Percentiles rank a stretch among this genome's conserved stretches.
Evolutionary conservation across 1,140 invertebrate genomes (phyloP).

Genomic region (Reticulitermes speratus): DNA sequence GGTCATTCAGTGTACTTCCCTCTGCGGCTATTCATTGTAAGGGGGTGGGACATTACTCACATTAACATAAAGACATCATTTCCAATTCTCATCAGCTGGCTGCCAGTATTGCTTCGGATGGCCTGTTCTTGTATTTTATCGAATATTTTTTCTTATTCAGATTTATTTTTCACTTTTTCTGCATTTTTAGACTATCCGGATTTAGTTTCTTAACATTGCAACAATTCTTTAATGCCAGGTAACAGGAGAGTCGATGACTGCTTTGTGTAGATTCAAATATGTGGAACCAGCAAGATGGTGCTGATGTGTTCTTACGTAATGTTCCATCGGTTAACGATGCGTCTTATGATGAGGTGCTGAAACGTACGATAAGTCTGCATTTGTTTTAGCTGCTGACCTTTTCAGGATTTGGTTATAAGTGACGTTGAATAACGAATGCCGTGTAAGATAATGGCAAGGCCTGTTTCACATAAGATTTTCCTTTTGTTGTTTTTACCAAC

Average conservation of each 20-base stretch:
- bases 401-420: too few species aligned
- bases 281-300: background rate
- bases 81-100: constrained; percentile 16
- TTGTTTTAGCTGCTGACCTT: too few species aligned
- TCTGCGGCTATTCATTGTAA: background rate
- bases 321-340: background rate
- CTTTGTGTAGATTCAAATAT: background rate
- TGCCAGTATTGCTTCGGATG: background rate
- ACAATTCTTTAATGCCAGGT: background rate
- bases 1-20: constrained; percentile 17
- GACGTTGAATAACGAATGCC: too few species aligned
- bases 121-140: background rate
- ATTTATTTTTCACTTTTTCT: background rate
- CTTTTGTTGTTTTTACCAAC: too few species aligned
- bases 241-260: background rate
- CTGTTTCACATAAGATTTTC: too few species aligned
- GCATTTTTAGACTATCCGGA: background rate
- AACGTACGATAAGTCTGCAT: too few species aligned
- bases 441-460: too few species aligned
- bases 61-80: constrained; percentile 29
- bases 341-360: too few species aligned
- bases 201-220: background rate
- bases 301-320: background rate
- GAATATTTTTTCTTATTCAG: background rate
- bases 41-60: background rate